phyloP scores from a whole-genome alignment of 2,797 vertebrate genomes.

The Neosilurus mollespiculum region DNA sequence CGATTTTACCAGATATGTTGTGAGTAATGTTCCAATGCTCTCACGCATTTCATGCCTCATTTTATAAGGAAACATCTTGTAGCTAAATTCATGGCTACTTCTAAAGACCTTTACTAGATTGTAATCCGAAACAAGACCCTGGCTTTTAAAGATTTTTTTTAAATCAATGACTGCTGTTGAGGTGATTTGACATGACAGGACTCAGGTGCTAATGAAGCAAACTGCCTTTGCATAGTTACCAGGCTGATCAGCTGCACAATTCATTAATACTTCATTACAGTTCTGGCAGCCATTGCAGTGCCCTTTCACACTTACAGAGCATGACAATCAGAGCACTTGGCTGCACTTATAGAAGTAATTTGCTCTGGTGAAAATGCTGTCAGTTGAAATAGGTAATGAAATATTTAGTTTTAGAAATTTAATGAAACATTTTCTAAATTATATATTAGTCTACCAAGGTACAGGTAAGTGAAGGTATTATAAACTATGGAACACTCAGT shows the following conservation, averaged over 20 bases:
- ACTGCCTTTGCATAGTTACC: constrained; percentile 57
- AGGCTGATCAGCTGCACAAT: constrained; percentile 26
- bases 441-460: too few relatives aligned
- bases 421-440: background rate
- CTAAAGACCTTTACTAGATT: background rate
- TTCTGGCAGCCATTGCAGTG: constrained; percentile 7
- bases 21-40: background rate
- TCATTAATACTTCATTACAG: constrained; percentile 36
- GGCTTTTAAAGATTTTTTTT: background rate
- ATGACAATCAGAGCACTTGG: background rate
- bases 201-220: constrained; percentile 5
- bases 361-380: background rate
- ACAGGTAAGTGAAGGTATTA: too few relatives aligned
- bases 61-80: background rate
- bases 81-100: background rate
- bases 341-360: background rate
- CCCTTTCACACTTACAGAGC: constrained; percentile 8
- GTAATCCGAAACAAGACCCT: background rate
- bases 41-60: background rate
- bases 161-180: background rate
- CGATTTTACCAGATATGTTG: background rate
- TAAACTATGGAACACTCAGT: too few relatives aligned
- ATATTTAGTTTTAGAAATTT: background rate
- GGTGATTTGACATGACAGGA: constrained; percentile 3
- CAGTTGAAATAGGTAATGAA: background rate